These are phyloP conservation scores for Crypturellus tataupa DNA, from an alignment of 2,797 vertebrate genomes.

Conservation along the genomic window DNA sequence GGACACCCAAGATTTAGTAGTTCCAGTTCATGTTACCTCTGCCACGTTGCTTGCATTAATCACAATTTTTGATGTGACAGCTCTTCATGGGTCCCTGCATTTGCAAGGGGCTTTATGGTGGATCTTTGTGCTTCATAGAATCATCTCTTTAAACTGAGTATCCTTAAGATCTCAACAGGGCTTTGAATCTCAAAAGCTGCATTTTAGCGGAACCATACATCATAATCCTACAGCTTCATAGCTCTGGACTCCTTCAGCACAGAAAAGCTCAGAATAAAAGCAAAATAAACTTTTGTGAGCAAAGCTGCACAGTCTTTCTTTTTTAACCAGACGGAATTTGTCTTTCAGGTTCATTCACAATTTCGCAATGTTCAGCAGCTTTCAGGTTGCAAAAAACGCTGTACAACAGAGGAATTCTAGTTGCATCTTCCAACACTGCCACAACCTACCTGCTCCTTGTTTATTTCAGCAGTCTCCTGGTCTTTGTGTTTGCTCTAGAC, in stretches of 20 bases:
- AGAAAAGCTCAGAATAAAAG: background rate
- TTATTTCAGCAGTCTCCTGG: background rate
- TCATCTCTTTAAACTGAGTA: background rate
- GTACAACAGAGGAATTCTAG: background rate
- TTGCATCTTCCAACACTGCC: background rate
- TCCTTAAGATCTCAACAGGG: background rate
- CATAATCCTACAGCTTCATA: background rate
- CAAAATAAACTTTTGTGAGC: background rate
- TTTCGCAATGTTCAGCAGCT: background rate
- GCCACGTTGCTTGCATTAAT: background rate
- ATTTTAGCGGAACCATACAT: background rate
- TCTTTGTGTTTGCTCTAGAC: background rate
- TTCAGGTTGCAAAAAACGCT: background rate
- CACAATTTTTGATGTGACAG: accelerated
- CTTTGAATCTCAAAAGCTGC: background rate
- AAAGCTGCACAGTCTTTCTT: background rate
- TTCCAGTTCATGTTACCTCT: background rate
- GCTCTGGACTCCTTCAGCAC: background rate
- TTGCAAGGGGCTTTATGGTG: accelerated
- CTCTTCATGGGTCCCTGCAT: background rate
- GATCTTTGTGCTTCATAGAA: accelerated
- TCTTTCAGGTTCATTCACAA: background rate
- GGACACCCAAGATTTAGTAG: background rate
- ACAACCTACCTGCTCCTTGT: background rate
- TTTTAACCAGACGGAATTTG: background rate